Percentiles rank a stretch among this genome's conserved stretches.
phyloP scores from a whole-genome alignment of 2,113 vertebrate genomes.

The Megalops atlanticus region DNA sequence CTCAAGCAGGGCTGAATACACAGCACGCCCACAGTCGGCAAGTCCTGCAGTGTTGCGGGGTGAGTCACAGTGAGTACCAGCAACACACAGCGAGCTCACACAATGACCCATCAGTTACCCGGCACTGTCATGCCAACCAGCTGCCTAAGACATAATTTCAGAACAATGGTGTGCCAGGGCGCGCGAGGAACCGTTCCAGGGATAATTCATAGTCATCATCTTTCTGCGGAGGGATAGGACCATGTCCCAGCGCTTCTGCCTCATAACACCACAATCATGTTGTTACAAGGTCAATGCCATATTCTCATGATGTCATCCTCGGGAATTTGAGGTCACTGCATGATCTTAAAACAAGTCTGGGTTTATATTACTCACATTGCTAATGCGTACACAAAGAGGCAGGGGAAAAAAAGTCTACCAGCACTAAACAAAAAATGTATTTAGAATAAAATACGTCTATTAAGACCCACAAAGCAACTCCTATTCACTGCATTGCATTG shows the following conservation, averaged over 20 bases:
- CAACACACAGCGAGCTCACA: constrained; percentile 4
- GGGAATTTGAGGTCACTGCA: constrained; percentile 4
- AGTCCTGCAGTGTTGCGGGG: neutral
- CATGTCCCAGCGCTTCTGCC: neutral
- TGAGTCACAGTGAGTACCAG: constrained; percentile 10
- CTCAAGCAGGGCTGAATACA: constrained; percentile 3
- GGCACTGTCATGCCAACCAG: constrained; percentile 14
- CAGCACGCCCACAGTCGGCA: neutral
- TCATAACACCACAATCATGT: constrained; percentile 4
- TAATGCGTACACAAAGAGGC: neutral
- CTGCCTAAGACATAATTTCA: constrained; percentile 13
- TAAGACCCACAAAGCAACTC: neutral
- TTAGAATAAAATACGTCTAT: neutral
- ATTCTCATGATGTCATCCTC: constrained; percentile 7
- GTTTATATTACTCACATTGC: constrained; percentile 8
- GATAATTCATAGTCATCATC: constrained; percentile 6
- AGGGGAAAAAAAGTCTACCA: neutral
- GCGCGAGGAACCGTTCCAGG: neutral
- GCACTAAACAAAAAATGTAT: neutral
- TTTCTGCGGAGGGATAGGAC: neutral
- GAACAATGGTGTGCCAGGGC: constrained; percentile 20
- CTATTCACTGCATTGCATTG: neutral
- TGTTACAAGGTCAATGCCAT: neutral
- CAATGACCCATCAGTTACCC: constrained; percentile 20
- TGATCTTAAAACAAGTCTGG: constrained; percentile 4